Conservation (phyloP, 92 coral and sea anemone species). For the Umimayanthus chanpuru region DNA sequence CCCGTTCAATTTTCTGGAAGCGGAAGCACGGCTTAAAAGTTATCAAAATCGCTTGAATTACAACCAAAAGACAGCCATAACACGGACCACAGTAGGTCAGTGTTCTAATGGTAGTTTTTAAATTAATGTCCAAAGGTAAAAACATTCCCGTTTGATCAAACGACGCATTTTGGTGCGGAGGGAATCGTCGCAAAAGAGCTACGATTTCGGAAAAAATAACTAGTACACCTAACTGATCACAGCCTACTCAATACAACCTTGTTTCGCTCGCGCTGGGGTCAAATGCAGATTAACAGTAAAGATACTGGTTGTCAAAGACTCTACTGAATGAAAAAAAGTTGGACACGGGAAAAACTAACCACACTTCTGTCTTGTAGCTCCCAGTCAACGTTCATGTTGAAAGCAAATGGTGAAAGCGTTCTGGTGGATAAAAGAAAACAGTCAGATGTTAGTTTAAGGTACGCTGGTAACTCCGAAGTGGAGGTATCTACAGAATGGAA, state of each 20-base stretch:
- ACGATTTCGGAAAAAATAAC: too few species aligned
- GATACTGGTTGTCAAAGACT: background rate
- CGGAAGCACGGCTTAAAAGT: too few species aligned
- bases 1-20: too few species aligned
- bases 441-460: background rate
- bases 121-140: too few species aligned
- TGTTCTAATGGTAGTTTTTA: too few species aligned
- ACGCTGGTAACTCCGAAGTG: background rate
- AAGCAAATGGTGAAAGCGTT: constrained; percentile 91
- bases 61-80: background rate
- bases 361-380: constrained; percentile 65
- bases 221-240: too few species aligned
- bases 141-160: too few species aligned
- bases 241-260: too few species aligned
- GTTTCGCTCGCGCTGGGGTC: too few species aligned
- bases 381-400: constrained; percentile 98
- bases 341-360: background rate
- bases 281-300: too few species aligned
- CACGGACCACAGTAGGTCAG: background rate
- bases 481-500: background rate
- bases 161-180: too few species aligned
- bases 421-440: constrained; percentile 57
- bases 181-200: too few species aligned
- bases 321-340: background rate
- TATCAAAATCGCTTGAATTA: background rate